These are phyloP conservation scores for Rhagoletis zephyria DNA, from an alignment of 1,140 invertebrate genomes.

Conservation along the genomic window DNA sequence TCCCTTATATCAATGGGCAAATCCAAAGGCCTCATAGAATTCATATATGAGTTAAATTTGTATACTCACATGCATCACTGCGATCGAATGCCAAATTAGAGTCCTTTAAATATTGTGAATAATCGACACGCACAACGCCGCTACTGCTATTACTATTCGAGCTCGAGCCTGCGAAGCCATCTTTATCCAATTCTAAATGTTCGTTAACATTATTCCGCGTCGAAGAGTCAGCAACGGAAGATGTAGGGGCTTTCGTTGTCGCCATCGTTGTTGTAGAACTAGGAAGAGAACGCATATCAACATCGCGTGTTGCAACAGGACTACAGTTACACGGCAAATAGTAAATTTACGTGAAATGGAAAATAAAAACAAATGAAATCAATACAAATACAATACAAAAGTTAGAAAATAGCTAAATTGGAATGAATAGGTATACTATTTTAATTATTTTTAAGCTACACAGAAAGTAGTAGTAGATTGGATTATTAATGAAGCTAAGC, in stretches of 20 bases:
- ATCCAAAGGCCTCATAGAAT: too few relatives aligned
- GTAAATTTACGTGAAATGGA: neutral
- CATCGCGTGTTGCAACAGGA: slow-evolving; percentile 70
- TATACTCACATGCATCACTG: slow-evolving; percentile 66
- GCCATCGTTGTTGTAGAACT: slow-evolving; percentile 35
- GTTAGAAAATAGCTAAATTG: too few relatives aligned
- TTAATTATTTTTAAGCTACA: too few relatives aligned
- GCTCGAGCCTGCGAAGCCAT: slow-evolving; percentile 3
- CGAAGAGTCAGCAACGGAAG: neutral
- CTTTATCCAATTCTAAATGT: slow-evolving; percentile 26
- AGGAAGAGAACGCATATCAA: slow-evolving; percentile 75
- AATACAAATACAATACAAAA: slow-evolving; percentile 5
- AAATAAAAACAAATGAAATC: slow-evolving; percentile 29
- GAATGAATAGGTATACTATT: too few relatives aligned
- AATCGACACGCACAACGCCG: slow-evolving; percentile 69
- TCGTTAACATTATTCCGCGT: neutral
- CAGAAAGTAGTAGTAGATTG: too few relatives aligned
- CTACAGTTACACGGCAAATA: slow-evolving; percentile 1
- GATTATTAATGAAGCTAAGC: too few relatives aligned
- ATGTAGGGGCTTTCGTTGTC: neutral
- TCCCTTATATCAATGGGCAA: too few relatives aligned
- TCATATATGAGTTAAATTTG: neutral
- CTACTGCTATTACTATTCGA: slow-evolving; percentile 65
- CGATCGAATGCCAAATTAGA: slow-evolving; percentile 65
- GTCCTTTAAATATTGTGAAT: slow-evolving; percentile 73